phyloP scores from a whole-genome alignment of 2,888 invertebrate species.

The Camptogramma bilineatum region DNA sequence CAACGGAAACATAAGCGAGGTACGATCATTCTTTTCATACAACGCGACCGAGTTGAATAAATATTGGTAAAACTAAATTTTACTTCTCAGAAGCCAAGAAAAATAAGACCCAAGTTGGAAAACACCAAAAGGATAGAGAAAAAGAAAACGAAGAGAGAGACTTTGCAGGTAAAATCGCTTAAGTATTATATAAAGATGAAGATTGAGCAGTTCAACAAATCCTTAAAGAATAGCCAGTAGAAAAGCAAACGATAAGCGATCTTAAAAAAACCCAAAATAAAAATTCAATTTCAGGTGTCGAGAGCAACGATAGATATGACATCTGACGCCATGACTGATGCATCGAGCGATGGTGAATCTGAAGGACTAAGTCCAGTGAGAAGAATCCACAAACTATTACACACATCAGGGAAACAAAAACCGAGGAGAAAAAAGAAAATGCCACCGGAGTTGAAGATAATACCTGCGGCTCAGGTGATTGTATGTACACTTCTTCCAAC shows the following conservation, averaged over 20 bases:
- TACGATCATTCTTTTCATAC: conserved; percentile 42
- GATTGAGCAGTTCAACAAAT: not conserved
- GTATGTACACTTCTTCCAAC: too few relatives aligned
- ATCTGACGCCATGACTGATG: conserved; percentile 88
- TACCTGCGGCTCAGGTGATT: conserved; percentile 73
- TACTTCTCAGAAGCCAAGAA: conserved; percentile 68
- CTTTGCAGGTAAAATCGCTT: conserved; percentile 77
- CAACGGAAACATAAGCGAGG: conserved; percentile 62
- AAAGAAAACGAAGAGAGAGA: conserved; percentile 82
- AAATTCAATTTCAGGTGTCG: conserved; percentile 74
- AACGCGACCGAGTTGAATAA: not conserved
- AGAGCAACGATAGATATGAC: conserved; percentile 86
- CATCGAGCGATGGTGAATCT: conserved; percentile 87
- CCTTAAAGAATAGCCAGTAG: not conserved
- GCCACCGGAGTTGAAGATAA: conserved; percentile 82
- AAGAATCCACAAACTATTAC: conserved; percentile 74
- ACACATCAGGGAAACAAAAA: conserved; percentile 68
- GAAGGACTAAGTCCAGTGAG: conserved; percentile 79
- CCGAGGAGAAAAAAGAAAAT: conserved; percentile 80
- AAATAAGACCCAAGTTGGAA: conserved; percentile 70
- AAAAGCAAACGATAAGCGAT: not conserved
- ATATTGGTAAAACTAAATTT: not conserved
- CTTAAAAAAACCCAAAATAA: conserved; percentile 28
- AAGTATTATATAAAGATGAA: too few relatives aligned
- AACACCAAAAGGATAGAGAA: conserved; percentile 76